Evolutionary conservation across 2,797 vertebrate genomes (phyloP), one percentile per base, ranked within the genome.

Genomic region (Sebastes elongatus): DNA sequence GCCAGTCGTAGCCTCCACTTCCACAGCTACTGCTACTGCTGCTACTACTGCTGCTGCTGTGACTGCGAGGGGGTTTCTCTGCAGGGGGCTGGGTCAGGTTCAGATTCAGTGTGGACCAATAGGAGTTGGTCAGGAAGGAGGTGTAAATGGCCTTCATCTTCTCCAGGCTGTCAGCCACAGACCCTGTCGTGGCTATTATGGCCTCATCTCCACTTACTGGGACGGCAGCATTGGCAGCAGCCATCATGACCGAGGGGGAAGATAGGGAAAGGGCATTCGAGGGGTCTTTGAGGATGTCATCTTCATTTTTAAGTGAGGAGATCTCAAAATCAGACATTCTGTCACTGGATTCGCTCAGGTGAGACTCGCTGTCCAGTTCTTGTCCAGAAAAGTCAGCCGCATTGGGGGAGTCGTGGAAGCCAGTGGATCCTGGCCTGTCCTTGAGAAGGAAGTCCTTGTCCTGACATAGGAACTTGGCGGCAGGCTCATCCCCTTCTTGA

Each of bases 61-160:
- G 95, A 87, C 98, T 97, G 8, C 97, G 97, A 0, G 97, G 96
- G 70, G 93, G 96, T 83, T 98, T 98, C 79, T 98, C 97, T 0
- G 96, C 89, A 56, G 97, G 94, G 0, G 98, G 95, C 93, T 97
- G 98, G 91, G 95, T 96, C 93, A 99, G 94, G 90, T 97, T 99
- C 91, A 99, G 90, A 92, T 96, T 99, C 89, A 99, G 97, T 85
- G 96, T 98, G 74, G 98, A 99, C 99, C 99, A 99, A 86, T 99
- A 99, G 23, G 99, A 99, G 93, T 97, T 99, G 90, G 98, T 99
- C 74, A 99, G 96, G 88, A 99, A 99, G 90, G 98, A 98, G 76
- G 98, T 98, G 93, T 99, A 99, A 76, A 99, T 99, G 0, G 98
- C 99, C 95, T 99, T 99, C 99, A 99, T 99, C 95, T 99, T 99